Evolutionary conservation across 2,113 vertebrate genomes (phyloP).

Genomic region (Rhynchomys soricoides): DNA sequence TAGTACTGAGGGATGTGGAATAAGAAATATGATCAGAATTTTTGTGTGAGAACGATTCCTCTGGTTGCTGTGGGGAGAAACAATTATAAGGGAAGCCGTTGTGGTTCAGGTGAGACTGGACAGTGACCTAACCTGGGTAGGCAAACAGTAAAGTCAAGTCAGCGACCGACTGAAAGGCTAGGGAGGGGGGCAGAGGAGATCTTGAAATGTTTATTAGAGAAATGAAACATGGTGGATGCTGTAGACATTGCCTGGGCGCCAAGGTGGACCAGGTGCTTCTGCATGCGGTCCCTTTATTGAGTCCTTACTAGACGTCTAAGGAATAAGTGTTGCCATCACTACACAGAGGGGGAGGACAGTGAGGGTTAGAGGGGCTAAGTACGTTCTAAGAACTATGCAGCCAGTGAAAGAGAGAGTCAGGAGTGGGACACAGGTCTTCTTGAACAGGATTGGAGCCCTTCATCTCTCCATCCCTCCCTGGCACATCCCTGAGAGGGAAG

Average conservation of each 20-base stretch:
- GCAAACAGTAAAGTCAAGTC: background rate
- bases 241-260: background rate
- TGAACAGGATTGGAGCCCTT: background rate
- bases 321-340: background rate
- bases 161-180: background rate
- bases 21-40: conserved; percentile 19
- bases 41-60: conserved; percentile 33
- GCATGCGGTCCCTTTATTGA: background rate
- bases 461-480: background rate
- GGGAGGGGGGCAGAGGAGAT: background rate
- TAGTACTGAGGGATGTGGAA: conserved; percentile 15
- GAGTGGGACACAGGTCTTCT: background rate
- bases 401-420: background rate
- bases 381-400: background rate
- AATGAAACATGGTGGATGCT: background rate
- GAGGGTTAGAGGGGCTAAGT: background rate
- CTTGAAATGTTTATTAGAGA: conserved; percentile 17
- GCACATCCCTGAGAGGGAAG: background rate
- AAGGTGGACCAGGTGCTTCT: background rate
- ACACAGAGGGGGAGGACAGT: background rate
- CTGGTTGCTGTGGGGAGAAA: background rate
- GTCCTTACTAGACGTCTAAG: background rate
- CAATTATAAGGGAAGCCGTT: background rate
- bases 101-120: background rate
- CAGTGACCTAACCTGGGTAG: background rate